A percentile compares a stretch with the other conserved stretches of the same genome.
Evolutionary conservation across 1,140 invertebrate genomes (phyloP).

Genomic region (Oppia nitens): DNA sequence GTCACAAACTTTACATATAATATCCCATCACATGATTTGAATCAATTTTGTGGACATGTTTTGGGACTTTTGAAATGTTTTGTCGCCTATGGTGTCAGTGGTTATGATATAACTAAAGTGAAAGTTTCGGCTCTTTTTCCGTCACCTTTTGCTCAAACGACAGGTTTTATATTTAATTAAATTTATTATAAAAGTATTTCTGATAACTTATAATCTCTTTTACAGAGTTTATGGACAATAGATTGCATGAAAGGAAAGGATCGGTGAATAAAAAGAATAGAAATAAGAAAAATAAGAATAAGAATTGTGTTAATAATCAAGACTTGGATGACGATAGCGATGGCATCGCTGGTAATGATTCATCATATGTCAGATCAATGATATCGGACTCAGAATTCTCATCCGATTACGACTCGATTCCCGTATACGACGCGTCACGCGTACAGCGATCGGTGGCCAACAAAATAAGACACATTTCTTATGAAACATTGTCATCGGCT

Average conservation of each 20-base stretch:
- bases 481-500: background rate
- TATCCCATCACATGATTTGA: background rate
- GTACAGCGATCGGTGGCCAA: background rate
- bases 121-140: background rate
- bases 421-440: background rate
- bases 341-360: background rate
- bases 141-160: background rate
- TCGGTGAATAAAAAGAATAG: background rate
- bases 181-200: no score
- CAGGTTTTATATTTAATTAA: no score
- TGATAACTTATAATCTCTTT: background rate
- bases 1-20: background rate
- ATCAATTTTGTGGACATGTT: background rate
- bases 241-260: background rate
- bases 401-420: background rate
- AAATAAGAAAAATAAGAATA: background rate
- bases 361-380: background rate
- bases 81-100: background rate
- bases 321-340: background rate
- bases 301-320: background rate
- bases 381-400: background rate
- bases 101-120: background rate
- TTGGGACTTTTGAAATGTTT: background rate
- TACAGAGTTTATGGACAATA: background rate
- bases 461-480: background rate